Conservation (phyloP, 2,888 invertebrate genomes). For the Yponomeuta plumbellus region DNA sequence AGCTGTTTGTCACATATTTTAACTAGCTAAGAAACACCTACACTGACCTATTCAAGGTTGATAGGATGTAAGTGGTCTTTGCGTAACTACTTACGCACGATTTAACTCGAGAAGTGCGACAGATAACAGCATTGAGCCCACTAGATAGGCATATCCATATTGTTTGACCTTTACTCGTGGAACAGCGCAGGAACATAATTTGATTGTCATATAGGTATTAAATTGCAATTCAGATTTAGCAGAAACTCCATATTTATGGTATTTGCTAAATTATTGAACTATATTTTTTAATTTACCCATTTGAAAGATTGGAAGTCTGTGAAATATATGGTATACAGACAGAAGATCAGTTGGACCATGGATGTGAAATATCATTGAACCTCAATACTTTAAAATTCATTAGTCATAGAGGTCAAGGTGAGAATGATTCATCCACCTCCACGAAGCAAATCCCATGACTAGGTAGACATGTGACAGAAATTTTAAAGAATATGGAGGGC, state of each 20-base stretch:
- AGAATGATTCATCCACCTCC: neutral
- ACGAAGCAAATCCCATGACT: neutral
- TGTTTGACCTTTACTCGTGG: slow-evolving; percentile 7
- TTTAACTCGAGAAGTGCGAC: slow-evolving; percentile 8
- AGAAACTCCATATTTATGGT: neutral
- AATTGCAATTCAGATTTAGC: too few species aligned
- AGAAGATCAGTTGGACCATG: neutral
- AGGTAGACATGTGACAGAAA: neutral
- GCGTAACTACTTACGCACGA: slow-evolving; percentile 5
- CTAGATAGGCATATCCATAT: neutral
- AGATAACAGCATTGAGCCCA: neutral
- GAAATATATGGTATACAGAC: too few species aligned
- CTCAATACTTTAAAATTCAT: neutral
- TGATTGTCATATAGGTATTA: neutral
- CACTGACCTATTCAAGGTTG: slow-evolving; percentile 7
- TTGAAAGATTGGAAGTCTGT: neutral
- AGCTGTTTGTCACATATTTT: neutral
- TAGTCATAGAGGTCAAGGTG: neutral
- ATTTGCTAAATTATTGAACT: neutral
- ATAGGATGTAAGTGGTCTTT: slow-evolving; percentile 7
- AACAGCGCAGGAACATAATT: neutral
- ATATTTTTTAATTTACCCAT: neutral
- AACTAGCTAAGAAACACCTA: slow-evolving; percentile 1
- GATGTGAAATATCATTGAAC: neutral
- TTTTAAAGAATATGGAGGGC: neutral